A percentile compares a stretch with the other conserved stretches of the same genome.
Conservation (phyloP, 1,140 invertebrate species). For the Drosophila yakuba region DNA sequence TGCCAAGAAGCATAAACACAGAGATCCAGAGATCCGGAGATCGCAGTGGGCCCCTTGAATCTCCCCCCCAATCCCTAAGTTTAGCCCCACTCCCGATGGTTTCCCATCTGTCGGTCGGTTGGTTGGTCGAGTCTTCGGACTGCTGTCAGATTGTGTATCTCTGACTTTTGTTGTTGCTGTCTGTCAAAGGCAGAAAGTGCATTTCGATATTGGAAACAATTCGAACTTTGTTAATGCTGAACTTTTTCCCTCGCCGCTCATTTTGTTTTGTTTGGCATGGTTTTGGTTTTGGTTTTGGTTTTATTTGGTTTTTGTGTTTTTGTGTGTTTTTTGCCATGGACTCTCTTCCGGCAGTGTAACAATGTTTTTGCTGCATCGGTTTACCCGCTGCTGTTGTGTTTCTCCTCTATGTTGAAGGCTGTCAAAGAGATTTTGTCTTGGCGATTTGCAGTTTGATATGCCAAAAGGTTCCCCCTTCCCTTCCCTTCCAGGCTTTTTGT, state of each 20-base stretch:
- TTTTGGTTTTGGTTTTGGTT: conserved; percentile 3
- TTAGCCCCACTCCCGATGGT: not conserved
- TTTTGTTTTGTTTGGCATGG: conserved; percentile 13
- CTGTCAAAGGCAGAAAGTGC: conserved; percentile 69
- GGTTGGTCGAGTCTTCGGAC: conserved; percentile 40
- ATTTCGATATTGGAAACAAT: conserved; percentile 77
- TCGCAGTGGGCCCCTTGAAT: not conserved
- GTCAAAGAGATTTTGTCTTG: conserved; percentile 61
- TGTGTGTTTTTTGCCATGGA: conserved; percentile 27
- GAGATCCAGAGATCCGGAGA: conserved; percentile 7
- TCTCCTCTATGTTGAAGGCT: conserved; percentile 57
- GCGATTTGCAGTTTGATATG: conserved; percentile 56
- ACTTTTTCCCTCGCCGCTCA: conserved; percentile 30
- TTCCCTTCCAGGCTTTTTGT: conserved; percentile 1
- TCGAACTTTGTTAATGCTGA: conserved; percentile 61
- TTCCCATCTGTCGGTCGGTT: conserved; percentile 30
- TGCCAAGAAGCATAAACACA: conserved; percentile 50
- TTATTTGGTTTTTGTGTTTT: conserved; percentile 6
- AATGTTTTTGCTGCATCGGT: conserved; percentile 78
- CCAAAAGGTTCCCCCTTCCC: conserved; percentile 53
- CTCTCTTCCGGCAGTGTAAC: conserved; percentile 77
- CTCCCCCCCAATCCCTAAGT: no score
- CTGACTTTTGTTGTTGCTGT: conserved; percentile 50
- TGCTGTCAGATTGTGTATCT: conserved; percentile 73
- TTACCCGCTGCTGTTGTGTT: conserved; percentile 38